Base-by-base conservation (phyloP, 1,140 invertebrate species). In the Caerostris extrusa region DNA sequence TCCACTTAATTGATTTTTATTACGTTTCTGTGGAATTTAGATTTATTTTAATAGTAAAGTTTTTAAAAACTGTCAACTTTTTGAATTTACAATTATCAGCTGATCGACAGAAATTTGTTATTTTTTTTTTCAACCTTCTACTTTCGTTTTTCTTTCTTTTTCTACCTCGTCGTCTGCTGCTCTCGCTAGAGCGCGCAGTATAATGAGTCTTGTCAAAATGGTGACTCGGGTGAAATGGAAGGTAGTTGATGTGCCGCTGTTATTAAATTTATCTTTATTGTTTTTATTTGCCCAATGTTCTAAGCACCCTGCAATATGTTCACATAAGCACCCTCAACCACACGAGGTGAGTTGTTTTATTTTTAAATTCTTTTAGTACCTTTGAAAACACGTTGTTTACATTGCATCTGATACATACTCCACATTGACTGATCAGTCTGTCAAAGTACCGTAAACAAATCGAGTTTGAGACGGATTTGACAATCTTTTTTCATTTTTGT, bases 131-230 rank as follows among this genome's bases (percentile, higher is more conserved):
- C 61, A n/a, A 86, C 12, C 61, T 34, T 77, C 17, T 85, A 85
- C 83, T 85, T 85, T 85, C 83, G 69, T 91, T 91, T 61, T 82
- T 85, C 55, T 85, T 85, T 58, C 6, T 91, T 82, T 91, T 61
- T 3, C 34, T 55, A 53, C 17, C 53, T 19, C n/a, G 92, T 64
- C 71, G 69, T 88, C 92, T 93, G 92, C 86, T 88, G 50, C 71
- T 81, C 71, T 93, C 92, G 69, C 92, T 89, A 93, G 92, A 67
- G 92, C 92, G 92, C 92, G 92, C 86, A 89, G 92, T 60, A 81
- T 81, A 89, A 93, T 93, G 92, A 88, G 91, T 89, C 64, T 93
- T 89, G 92, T 93, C 92, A 93, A 93, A 93, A 93, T 93, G 92
- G 92, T 93, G 85, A 86, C 92, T 89, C 85, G 92, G 14, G 92